Evolutionary conservation across 2,888 invertebrate species (phyloP).

Genomic region (Diarsia dahlii): DNA sequence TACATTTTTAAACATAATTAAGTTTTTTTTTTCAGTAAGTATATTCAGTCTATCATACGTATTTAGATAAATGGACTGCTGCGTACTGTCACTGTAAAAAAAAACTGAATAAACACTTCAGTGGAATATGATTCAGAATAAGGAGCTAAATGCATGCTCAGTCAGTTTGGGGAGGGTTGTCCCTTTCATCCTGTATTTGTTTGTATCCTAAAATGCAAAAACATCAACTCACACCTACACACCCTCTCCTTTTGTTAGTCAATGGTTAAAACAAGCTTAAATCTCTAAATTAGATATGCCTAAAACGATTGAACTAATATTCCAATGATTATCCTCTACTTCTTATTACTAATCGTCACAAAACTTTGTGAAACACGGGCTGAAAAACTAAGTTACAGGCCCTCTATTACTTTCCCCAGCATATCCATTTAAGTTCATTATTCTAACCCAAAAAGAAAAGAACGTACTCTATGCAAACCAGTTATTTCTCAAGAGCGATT

Average conservation of each 20-base stretch:
- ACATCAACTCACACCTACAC: neutral
- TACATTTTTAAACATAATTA: neutral
- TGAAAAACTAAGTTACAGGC: neutral
- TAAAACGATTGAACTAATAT: neutral
- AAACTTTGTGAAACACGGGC: neutral
- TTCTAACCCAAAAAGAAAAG: slow-evolving; percentile 47
- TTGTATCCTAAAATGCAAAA: no score
- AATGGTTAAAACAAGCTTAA: neutral
- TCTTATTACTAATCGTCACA: neutral
- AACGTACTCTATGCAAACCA: slow-evolving; percentile 40
- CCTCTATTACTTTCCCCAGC: slow-evolving; percentile 3
- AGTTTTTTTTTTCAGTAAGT: neutral
- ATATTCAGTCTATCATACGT: no score
- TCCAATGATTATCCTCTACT: neutral
- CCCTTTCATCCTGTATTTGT: no score
- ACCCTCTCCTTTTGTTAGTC: neutral
- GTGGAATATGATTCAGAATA: no score
- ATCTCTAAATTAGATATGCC: neutral
- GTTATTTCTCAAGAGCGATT: slow-evolving; percentile 58
- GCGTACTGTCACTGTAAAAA: no score
- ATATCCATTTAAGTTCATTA: slow-evolving; percentile 36
- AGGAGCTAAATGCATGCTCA: no score
- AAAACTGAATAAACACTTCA: no score
- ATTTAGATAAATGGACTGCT: no score
- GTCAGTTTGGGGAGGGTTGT: no score